Conservation (phyloP, 92 coral and sea anemone species). For the Chrysogorgia sp. region DNA sequence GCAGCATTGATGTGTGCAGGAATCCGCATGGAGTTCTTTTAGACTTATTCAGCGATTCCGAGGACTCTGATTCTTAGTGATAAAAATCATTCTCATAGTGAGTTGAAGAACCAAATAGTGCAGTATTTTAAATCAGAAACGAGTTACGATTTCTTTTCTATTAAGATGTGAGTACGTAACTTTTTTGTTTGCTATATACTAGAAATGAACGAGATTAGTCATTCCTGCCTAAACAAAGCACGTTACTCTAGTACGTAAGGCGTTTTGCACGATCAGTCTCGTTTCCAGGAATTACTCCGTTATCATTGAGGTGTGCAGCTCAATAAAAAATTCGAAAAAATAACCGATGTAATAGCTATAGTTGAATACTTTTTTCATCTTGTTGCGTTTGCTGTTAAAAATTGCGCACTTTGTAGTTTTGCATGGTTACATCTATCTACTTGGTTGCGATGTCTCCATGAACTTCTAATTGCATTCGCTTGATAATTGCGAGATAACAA, state of each 20-base stretch:
- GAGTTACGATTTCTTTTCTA: too few relatives aligned
- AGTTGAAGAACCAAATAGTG: too few relatives aligned
- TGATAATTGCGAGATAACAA: too few relatives aligned
- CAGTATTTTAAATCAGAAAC: too few relatives aligned
- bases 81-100: too few relatives aligned
- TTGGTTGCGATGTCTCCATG: too few relatives aligned
- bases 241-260: neutral
- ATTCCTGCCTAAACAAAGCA: neutral
- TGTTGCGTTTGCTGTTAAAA: neutral
- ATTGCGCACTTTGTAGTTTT: too few relatives aligned
- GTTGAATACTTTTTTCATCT: neutral
- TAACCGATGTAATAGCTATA: slow-evolving; percentile 4
- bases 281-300: slow-evolving; percentile 6
- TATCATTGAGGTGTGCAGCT: slow-evolving; percentile 14
- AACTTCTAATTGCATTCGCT: too few relatives aligned
- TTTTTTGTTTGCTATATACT: neutral
- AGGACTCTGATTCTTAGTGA: slow-evolving; percentile 4
- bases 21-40: neutral
- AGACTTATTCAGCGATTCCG: neutral
- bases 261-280: slow-evolving; percentile 5
- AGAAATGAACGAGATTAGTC: too few relatives aligned
- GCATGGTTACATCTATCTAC: too few relatives aligned
- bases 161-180: neutral
- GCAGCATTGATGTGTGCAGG: too few relatives aligned
- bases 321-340: slow-evolving; percentile 19